Conservation (phyloP, 2,888 invertebrate species). For the Pyrochroa serraticornis region DNA sequence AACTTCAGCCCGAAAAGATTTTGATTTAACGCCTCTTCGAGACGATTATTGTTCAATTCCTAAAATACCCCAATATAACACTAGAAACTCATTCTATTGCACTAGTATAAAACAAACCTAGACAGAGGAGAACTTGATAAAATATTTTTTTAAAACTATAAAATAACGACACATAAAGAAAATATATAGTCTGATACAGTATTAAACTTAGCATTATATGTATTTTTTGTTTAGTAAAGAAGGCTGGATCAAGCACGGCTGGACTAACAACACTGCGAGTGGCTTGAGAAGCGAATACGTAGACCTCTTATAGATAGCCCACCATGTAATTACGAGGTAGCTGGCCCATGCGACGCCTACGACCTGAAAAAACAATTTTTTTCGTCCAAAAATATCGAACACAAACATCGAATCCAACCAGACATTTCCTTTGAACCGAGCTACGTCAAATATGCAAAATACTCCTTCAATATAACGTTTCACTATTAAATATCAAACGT, state of each 20-base stretch:
- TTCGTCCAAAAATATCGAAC: background rate
- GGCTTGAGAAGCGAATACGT: conserved; percentile 32
- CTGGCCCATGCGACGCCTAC: conserved; percentile 79
- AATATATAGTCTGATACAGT: conserved; percentile 39
- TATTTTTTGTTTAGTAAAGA: conserved; percentile 36
- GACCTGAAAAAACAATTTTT: conserved; percentile 64
- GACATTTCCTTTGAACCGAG: background rate
- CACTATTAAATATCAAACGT: no score
- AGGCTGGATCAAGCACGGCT: conserved; percentile 41
- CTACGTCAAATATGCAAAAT: conserved; percentile 24
- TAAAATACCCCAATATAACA: background rate
- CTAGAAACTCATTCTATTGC: conserved; percentile 17
- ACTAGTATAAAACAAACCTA: conserved; percentile 29
- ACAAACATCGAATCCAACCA: no score
- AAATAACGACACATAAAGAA: conserved; percentile 44
- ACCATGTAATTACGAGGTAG: conserved; percentile 83
- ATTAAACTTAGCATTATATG: conserved; percentile 37
- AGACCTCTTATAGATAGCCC: conserved; percentile 60
- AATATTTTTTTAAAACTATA: conserved; percentile 35
- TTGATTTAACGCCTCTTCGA: background rate
- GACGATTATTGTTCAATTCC: background rate
- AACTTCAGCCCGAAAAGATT: background rate
- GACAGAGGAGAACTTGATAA: conserved; percentile 40
- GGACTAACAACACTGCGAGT: conserved; percentile 37
- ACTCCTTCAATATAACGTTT: no score